Base-by-base conservation (phyloP, 2,797 vertebrate genomes). In the Aulostomus chinensis region DNA sequence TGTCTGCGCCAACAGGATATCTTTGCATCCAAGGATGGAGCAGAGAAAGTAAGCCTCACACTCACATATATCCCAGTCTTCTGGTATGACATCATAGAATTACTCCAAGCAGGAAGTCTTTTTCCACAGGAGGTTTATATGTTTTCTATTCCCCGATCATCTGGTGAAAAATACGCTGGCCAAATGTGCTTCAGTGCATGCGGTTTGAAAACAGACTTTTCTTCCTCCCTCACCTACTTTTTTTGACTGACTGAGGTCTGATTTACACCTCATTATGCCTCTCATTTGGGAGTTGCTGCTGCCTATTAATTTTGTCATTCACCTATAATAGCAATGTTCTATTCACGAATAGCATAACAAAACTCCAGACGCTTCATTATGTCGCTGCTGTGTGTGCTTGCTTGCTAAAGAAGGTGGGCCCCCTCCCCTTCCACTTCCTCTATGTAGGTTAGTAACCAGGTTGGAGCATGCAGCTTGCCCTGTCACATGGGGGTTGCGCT, bases 301-400 rank as follows among this genome's bases (percentile, higher is more conserved):
- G 71, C 81, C 80, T 81, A 69, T 87, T 86, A 68, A 81, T 88
- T 87, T 84, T 86, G 78, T 81, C 80, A 79, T 67, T 84, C 84
- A 79, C 81, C 79, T 76, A 83, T 81, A 86, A 79, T 68, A 50
- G 64, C 53, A 50, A 66, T 79, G 66, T 73, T 78, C 64, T 75
- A 66, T 80, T 86, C 80, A 83, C 84, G 87, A 88, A 88, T 87
- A 85, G 80, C 79, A 84, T 75, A n/a, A 73, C 72, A 82, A 81
- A 89, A 84, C 84, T 89, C 83, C 36, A 83, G 81, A 79, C 65
- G 58, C 67, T 88, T 88, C 80, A 81, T 87, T 86, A 81, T 76
- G 65, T 80, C 38, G 61, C 64, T 85, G 73, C 64, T 75, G 67
- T 54, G 80, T 73, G 76, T 78, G 76, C 76, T 78, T 78, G 76